Percentiles rank a stretch among this genome's conserved stretches.
Evolutionary conservation across 2,797 vertebrate genomes (phyloP).

Genomic region (Hemibagrus guttatus): DNA sequence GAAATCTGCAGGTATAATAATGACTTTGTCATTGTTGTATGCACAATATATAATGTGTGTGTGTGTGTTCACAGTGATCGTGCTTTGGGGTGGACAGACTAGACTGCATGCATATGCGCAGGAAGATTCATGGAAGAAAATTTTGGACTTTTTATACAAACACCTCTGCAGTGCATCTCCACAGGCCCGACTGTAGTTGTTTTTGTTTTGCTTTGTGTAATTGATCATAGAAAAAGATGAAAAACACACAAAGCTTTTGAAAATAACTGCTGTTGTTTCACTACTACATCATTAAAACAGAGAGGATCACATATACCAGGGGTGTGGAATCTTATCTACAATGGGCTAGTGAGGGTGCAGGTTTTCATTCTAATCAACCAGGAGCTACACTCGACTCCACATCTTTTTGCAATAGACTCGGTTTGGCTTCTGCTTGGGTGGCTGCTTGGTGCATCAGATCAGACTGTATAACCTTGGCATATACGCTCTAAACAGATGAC

Average conservation of each 20-base stretch:
- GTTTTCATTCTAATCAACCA: no score
- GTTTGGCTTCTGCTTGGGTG: no score
- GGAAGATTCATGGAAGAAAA: slow-evolving; percentile 84
- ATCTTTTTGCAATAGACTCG: no score
- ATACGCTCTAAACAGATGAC: background rate
- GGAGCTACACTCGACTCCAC: no score
- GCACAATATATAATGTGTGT: background rate
- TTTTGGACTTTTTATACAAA: slow-evolving; percentile 74
- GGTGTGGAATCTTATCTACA: no score
- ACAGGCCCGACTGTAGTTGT: slow-evolving; percentile 58
- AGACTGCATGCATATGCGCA: slow-evolving; percentile 82
- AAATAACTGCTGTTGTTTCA: background rate
- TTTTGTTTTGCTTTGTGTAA: background rate
- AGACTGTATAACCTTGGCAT: no score
- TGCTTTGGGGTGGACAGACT: slow-evolving; percentile 77
- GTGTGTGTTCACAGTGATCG: slow-evolving; percentile 62
- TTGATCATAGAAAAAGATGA: background rate
- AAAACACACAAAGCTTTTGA: background rate
- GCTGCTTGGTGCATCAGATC: no score
- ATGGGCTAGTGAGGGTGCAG: no score
- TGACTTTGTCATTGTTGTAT: background rate
- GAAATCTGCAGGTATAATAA: background rate
- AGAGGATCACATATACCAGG: no score
- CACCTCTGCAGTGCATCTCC: slow-evolving; percentile 58
- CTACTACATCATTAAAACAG: background rate